A percentile compares a stretch with the other conserved stretches of the same genome.
These are phyloP conservation scores for Coelopa frigida DNA, from an alignment of 1,140 invertebrate species.

Conservation along the genomic window DNA sequence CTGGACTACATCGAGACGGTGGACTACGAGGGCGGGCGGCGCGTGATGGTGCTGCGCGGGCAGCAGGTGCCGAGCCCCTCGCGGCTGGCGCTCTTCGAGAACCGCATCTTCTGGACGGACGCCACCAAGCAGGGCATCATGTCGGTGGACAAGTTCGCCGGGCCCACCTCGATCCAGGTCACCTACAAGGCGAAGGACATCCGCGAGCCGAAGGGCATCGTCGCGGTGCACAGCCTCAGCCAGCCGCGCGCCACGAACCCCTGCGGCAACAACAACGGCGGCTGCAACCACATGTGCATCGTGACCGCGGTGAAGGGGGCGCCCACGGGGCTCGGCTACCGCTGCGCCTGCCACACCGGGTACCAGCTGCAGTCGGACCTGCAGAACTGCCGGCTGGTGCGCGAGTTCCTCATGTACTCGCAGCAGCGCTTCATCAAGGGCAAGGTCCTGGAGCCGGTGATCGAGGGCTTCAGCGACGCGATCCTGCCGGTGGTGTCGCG, in stretches of 20 bases:
- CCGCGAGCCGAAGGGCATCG: conserved; percentile 76
- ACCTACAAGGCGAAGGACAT: conserved; percentile 75
- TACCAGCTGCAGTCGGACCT: conserved; percentile 69
- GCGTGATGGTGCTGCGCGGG: conserved; percentile 71
- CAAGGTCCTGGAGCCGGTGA: conserved; percentile 81
- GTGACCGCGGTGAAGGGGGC: conserved; percentile 71
- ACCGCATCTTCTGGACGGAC: conserved; percentile 91
- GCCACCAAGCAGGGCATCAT: conserved; percentile 91
- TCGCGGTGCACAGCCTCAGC: conserved; percentile 68
- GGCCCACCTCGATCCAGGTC: conserved; percentile 63
- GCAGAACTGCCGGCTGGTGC: conserved; percentile 74
- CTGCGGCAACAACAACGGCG: conserved; percentile 82
- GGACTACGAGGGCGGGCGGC: conserved; percentile 82
- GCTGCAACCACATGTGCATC: conserved; percentile 94
- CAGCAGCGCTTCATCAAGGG: conserved; percentile 96
- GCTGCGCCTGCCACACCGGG: conserved; percentile 92
- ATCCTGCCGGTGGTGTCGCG: conserved; percentile 85
- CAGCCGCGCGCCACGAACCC: conserved; percentile 77
- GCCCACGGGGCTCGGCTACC: conserved; percentile 73
- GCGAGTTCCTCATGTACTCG: conserved; percentile 94
- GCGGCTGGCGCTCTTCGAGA: conserved; percentile 80
- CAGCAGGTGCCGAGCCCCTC: conserved; percentile 81
- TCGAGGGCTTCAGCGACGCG: conserved; percentile 88
- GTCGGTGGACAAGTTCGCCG: conserved; percentile 82
- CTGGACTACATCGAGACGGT: conserved; percentile 97